phyloP scores from a whole-genome alignment of 2,888 invertebrate genomes.

The Arctia plantaginis region DNA sequence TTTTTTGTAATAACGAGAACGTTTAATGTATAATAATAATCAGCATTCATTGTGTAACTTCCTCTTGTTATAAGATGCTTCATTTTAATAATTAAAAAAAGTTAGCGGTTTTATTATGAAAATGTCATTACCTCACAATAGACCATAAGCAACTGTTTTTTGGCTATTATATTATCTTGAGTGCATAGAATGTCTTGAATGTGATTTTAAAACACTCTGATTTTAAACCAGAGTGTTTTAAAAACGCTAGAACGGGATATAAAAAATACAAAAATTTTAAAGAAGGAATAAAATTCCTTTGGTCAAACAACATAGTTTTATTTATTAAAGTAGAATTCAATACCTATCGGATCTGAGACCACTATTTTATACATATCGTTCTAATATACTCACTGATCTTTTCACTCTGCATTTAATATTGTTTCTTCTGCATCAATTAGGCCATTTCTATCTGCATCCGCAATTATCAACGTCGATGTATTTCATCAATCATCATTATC shows the following conservation, averaged over 20 bases:
- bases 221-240: background rate
- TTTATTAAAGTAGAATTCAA: no score
- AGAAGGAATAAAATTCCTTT: no score
- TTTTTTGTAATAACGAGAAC: slow-evolving; percentile 9
- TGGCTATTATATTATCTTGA: background rate
- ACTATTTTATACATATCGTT: no score
- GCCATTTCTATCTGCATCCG: no score
- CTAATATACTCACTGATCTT: no score
- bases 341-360: no score
- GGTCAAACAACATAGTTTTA: no score
- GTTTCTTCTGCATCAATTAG: background rate
- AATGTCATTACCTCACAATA: background rate
- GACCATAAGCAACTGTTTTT: background rate
- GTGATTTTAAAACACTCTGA: background rate
- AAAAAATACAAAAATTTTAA: no score
- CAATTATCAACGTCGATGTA: no score
- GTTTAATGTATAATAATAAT: slow-evolving; percentile 6
- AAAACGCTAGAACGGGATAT: background rate
- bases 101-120: background rate
- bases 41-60: slow-evolving; percentile 6
- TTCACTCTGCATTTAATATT: no score
- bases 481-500: no score
- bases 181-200: background rate
- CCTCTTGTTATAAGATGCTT: slow-evolving; percentile 10
- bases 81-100: background rate